phyloP scores from a whole-genome alignment of 1,140 invertebrate species.

The Himalopsyche phryganea region DNA sequence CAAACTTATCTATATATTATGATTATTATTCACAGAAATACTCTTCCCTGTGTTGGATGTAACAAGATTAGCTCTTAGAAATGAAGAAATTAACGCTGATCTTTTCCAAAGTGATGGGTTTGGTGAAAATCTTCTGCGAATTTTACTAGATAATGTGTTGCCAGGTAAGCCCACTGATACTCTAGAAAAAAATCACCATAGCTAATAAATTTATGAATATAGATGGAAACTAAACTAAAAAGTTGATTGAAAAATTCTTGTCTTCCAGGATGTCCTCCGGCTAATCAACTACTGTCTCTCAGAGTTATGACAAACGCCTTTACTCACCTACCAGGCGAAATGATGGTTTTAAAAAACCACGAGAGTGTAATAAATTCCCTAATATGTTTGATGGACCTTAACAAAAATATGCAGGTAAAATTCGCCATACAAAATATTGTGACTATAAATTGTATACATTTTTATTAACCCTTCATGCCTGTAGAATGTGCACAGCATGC shows the following conservation, averaged over 20 bases:
- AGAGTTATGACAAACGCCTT: conserved; percentile 77
- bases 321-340: conserved; percentile 59
- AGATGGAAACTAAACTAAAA: too few relatives aligned
- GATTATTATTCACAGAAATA: conserved; percentile 58
- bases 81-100: conserved; percentile 57
- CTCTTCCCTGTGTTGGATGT: conserved; percentile 87
- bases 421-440: neutral
- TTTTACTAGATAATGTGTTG: conserved; percentile 40
- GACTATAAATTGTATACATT: too few relatives aligned
- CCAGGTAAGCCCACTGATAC: conserved; percentile 41
- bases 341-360: conserved; percentile 55
- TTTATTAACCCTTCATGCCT: too few relatives aligned
- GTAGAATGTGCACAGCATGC: too few relatives aligned
- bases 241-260: too few relatives aligned
- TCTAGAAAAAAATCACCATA: too few relatives aligned
- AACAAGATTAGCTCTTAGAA: conserved; percentile 70
- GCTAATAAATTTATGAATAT: too few relatives aligned
- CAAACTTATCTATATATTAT: too few relatives aligned
- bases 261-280: conserved; percentile 46
- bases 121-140: conserved; percentile 43
- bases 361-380: conserved; percentile 58
- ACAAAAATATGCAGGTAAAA: conserved; percentile 64
- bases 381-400: conserved; percentile 54
- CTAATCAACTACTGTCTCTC: conserved; percentile 76
- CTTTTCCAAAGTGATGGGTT: conserved; percentile 49